Evolutionary conservation across 2,113 vertebrate species (phyloP).

Genomic region (Rhinoptilus africanus): DNA sequence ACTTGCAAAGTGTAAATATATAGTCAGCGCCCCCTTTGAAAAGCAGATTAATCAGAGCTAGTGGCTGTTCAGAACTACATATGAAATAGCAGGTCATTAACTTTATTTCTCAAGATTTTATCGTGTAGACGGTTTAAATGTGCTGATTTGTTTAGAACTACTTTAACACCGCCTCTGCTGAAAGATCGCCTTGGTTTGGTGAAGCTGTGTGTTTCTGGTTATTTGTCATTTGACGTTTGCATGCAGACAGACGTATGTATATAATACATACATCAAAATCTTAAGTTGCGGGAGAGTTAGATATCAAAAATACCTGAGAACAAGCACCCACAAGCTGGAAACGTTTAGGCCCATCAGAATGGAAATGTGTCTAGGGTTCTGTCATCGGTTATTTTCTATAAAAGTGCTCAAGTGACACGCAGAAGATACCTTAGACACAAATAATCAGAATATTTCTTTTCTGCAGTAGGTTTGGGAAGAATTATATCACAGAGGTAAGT

Average conservation of each 20-base stretch:
- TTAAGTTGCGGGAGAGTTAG: neutral
- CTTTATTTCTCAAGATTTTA: slow-evolving; percentile 48
- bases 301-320: slow-evolving; percentile 1
- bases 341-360: slow-evolving; percentile 25
- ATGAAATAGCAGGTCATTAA: slow-evolving; percentile 65
- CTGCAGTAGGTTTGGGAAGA: neutral
- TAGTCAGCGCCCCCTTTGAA: slow-evolving; percentile 68
- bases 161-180: slow-evolving; percentile 38
- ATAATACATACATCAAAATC: neutral
- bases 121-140: neutral
- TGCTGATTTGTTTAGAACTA: slow-evolving; percentile 40
- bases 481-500: neutral
- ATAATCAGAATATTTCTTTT: neutral
- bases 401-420: neutral
- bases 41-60: slow-evolving; percentile 70
- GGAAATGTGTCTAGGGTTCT: slow-evolving; percentile 2
- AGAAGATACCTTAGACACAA: neutral
- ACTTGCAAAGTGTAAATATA: slow-evolving; percentile 65
- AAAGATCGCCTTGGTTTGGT: slow-evolving; percentile 39
- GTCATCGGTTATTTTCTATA: neutral
- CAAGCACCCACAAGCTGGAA: slow-evolving; percentile 19
- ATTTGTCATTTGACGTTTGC: slow-evolving; percentile 33
- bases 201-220: slow-evolving; percentile 21
- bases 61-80: slow-evolving; percentile 61
- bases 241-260: neutral